These are phyloP conservation scores for Crocuta crocuta DNA, from an alignment of 2,113 vertebrate species.

Conservation along the genomic window DNA sequence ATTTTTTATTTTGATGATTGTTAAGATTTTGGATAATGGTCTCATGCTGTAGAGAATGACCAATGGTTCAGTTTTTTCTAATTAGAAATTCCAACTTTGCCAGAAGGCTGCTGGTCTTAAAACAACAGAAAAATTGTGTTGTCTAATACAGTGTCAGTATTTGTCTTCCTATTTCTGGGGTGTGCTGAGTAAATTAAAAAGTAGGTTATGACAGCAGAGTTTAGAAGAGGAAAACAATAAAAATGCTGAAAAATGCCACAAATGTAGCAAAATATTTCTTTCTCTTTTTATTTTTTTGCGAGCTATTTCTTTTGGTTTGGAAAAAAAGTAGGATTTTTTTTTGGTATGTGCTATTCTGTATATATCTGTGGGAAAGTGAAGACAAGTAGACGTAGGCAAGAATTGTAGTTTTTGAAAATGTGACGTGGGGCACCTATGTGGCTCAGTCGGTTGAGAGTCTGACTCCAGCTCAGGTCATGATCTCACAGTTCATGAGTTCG, in stretches of 20 bases:
- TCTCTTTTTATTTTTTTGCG: not conserved
- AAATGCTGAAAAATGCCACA: not conserved
- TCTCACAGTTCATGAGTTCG: too few relatives aligned
- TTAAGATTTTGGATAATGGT: constrained; percentile 6
- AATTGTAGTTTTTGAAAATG: not conserved
- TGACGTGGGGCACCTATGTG: not conserved
- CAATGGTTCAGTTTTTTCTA: not conserved
- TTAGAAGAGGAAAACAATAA: not conserved
- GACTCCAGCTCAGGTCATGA: too few relatives aligned
- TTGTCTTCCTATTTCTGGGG: not conserved
- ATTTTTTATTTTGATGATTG: constrained; percentile 20
- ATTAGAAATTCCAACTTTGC: not conserved
- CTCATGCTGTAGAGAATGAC: not conserved
- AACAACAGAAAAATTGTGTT: not conserved
- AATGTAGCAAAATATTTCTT: not conserved
- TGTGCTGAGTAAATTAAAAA: not conserved
- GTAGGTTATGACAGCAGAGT: not conserved
- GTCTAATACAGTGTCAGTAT: not conserved
- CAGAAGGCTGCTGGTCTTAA: not conserved
- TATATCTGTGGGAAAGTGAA: not conserved
- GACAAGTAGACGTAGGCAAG: not conserved
- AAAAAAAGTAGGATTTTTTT: not conserved
- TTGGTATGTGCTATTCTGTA: not conserved
- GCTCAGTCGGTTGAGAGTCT: too few relatives aligned
- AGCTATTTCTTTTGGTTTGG: not conserved